phyloP scores from a whole-genome alignment of 2,888 invertebrate species.

The Erannis defoliaria region DNA sequence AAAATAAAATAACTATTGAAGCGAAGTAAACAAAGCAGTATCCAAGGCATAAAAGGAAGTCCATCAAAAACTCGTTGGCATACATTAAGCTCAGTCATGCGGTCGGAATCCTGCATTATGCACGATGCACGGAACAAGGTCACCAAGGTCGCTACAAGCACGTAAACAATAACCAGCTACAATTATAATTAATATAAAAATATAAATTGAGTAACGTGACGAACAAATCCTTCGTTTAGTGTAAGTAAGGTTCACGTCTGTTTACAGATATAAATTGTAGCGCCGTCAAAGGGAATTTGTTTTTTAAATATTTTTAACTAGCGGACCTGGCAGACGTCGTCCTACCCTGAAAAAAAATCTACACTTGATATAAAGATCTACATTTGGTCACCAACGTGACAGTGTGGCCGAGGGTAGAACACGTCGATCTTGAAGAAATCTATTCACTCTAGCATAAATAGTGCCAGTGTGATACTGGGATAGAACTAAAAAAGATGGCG shows the following conservation, averaged over 20 bases:
- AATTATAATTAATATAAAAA: not conserved
- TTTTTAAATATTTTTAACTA: too few species aligned
- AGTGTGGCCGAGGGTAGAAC: too few species aligned
- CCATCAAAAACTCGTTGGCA: not conserved
- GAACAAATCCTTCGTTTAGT: not conserved
- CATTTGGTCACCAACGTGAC: too few species aligned
- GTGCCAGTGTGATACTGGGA: too few species aligned
- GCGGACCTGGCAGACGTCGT: too few species aligned
- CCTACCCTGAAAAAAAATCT: too few species aligned
- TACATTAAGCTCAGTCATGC: constrained; percentile 10
- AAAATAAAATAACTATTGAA: not conserved
- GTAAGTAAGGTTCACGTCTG: not conserved
- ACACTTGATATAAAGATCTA: too few species aligned
- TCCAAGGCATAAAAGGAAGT: constrained; percentile 16
- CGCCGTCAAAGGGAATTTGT: too few species aligned
- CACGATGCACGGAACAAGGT: constrained; percentile 29
- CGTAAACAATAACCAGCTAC: constrained; percentile 44
- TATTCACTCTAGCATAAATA: too few species aligned
- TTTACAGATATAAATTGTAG: too few species aligned
- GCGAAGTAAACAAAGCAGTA: constrained; percentile 5
- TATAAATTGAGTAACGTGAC: constrained; percentile 50
- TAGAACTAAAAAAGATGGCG: too few species aligned
- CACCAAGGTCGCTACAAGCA: constrained; percentile 33
- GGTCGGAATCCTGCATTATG: constrained; percentile 23
- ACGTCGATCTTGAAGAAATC: too few species aligned